A percentile compares a stretch with the other conserved stretches of the same genome.
Conservation (phyloP, 2,797 vertebrate genomes). For the Microctenopoma steveboyesi region DNA sequence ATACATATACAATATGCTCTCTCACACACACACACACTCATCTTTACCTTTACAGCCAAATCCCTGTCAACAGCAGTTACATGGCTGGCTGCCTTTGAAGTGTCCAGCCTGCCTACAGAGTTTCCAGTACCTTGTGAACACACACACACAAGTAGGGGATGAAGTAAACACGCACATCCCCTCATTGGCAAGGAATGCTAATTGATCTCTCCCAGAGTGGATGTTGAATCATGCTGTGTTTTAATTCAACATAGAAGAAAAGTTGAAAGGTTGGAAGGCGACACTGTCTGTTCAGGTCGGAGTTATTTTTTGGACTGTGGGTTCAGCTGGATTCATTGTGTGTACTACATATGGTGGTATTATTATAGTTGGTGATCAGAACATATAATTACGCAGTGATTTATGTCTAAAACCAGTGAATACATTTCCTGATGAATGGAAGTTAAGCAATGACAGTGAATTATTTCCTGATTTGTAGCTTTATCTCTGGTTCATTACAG, state of each 20-base stretch:
- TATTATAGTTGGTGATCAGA: not conserved
- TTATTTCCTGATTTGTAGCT: slow-evolving; percentile 13
- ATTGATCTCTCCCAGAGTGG: slow-evolving; percentile 49
- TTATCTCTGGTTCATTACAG: not conserved
- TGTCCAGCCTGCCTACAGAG: slow-evolving; percentile 41
- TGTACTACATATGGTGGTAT: slow-evolving; percentile 6
- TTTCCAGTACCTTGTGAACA: slow-evolving; percentile 39
- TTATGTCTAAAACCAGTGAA: slow-evolving; percentile 42
- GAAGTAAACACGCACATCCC: slow-evolving; percentile 48
- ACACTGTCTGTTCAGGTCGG: slow-evolving; percentile 5
- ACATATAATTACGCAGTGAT: slow-evolving; percentile 8
- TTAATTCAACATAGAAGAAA: slow-evolving; percentile 18
- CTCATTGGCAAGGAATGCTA: slow-evolving; percentile 55
- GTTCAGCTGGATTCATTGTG: slow-evolving; percentile 1
- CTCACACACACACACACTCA: slow-evolving; percentile 19
- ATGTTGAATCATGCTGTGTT: slow-evolving; percentile 43
- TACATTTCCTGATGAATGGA: slow-evolving; percentile 20
- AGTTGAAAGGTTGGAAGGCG: slow-evolving; percentile 22
- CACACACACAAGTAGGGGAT: slow-evolving; percentile 16
- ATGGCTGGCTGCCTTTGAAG: slow-evolving; percentile 65
- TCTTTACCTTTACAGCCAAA: slow-evolving; percentile 58
- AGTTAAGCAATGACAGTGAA: slow-evolving; percentile 27
- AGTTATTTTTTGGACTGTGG: slow-evolving; percentile 9
- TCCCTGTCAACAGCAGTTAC: slow-evolving; percentile 57
- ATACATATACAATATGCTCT: slow-evolving; percentile 35